Base-by-base conservation (phyloP, 2,888 invertebrate species). In the Apodemia hepburni region DNA sequence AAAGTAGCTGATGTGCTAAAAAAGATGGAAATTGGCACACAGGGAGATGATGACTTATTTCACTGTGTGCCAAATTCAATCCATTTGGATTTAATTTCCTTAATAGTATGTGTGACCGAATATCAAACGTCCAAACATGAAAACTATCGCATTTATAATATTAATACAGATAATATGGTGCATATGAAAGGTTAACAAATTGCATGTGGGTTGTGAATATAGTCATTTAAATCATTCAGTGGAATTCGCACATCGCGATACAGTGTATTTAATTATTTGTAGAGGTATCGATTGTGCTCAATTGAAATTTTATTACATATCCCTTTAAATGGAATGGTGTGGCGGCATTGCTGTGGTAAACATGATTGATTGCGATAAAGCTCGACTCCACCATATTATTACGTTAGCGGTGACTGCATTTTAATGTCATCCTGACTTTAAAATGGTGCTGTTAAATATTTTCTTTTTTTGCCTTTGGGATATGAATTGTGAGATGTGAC, bases 281-380 rank as follows among this genome's bases (percentile, higher is more conserved):
- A 51, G 51, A 51, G 22, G 27, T 54, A 54, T 54, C 27, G 54
- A 29, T 27, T 15, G 54, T 15, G 15, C 27, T 54, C 54, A 29
- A 29, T 54, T 54, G 54, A 54, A 27, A 27, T 27, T 54, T 54
- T 27, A 54, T 54, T 54, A 27, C 54, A 22, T 7, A 54, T 29
- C 27, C 54, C 27, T 29, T 27, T 54, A 54, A 51, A 27, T 54
- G 54, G 54, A n/a, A 54, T 54, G 22, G 54, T 54, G 27, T 54
- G 54, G 15, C 54, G 22, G 54, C 29, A 54, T 54, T 54, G 29
- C 27, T 29, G 27, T 7, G 54, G 54, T 27, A 27, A 54, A 29
- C 11, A 29, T 54, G 54, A 54, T 54, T 54, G 29, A 54, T 54
- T 54, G 54, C 27, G 54, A 27, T 57, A 57, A 57, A 12, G 15